These are phyloP conservation scores for Oncorhynchus gorbuscha DNA, from an alignment of 2,113 vertebrate species.

Conservation along the genomic window DNA sequence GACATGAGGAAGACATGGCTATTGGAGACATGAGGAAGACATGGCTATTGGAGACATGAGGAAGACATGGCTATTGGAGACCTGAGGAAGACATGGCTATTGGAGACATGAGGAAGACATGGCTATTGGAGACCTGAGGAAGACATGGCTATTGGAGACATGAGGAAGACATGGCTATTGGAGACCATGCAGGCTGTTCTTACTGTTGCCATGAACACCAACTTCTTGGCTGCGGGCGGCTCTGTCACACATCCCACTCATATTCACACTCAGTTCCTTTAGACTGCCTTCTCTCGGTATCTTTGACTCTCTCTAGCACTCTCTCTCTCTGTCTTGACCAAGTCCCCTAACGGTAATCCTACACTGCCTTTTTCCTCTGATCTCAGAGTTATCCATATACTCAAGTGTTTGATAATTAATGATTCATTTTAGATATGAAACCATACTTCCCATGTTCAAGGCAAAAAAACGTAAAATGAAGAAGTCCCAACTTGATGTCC, in stretches of 20 bases:
- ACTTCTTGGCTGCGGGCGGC: slow-evolving; percentile 25
- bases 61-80: no score
- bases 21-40: no score
- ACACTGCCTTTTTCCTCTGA: background rate
- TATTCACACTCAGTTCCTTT: slow-evolving; percentile 22
- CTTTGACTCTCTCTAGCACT: no score
- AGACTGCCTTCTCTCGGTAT: slow-evolving; percentile 13
- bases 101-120: no score
- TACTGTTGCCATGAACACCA: slow-evolving; percentile 38
- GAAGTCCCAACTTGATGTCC: background rate
- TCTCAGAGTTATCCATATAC: slow-evolving; percentile 8
- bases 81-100: no score
- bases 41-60: no score
- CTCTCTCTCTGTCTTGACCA: no score
- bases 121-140: no score
- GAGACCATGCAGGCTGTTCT: slow-evolving; percentile 26
- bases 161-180: slow-evolving; percentile 8
- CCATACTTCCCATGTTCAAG: slow-evolving; percentile 11
- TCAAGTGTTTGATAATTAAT: slow-evolving; percentile 18
- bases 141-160: no score
- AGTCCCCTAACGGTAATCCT: no score
- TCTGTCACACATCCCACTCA: slow-evolving; percentile 43
- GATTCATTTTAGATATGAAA: background rate
- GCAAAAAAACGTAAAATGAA: slow-evolving; percentile 3
- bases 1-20: no score